These are phyloP conservation scores for Poecilia velifera DNA, from an alignment of 2,797 vertebrate species.

Conservation along the genomic window DNA sequence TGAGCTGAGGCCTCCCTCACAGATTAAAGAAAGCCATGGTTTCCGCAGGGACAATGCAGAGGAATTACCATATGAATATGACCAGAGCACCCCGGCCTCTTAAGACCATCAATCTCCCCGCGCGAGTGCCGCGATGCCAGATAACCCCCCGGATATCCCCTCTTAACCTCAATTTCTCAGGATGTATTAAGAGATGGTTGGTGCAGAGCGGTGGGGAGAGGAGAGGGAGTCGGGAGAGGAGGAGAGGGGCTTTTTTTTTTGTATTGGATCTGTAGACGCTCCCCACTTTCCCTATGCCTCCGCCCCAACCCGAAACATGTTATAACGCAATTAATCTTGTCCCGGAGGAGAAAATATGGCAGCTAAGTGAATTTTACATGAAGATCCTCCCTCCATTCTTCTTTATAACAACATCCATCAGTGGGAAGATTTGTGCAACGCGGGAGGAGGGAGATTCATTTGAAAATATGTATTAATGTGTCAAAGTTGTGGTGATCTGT, in stretches of 20 bases:
- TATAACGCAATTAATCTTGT: slow-evolving; percentile 87
- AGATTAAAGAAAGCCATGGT: slow-evolving; percentile 83
- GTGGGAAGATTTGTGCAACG: slow-evolving; percentile 30
- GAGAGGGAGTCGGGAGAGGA: slow-evolving; percentile 41
- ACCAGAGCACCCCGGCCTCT: slow-evolving; percentile 77
- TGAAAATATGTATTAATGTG: slow-evolving; percentile 26
- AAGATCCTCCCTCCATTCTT: slow-evolving; percentile 80
- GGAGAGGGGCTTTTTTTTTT: slow-evolving; percentile 29
- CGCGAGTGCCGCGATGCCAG: slow-evolving; percentile 75
- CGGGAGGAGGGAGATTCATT: slow-evolving; percentile 56
- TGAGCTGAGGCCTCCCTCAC: slow-evolving; percentile 69
- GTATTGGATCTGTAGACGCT: slow-evolving; percentile 42
- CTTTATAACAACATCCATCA: slow-evolving; percentile 70
- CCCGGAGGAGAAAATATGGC: slow-evolving; percentile 80
- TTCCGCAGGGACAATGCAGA: slow-evolving; percentile 80
- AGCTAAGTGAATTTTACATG: slow-evolving; percentile 88
- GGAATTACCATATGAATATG: slow-evolving; percentile 89
- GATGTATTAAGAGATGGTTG: slow-evolving; percentile 86
- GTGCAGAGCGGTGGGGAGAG: slow-evolving; percentile 55
- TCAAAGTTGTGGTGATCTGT: slow-evolving; percentile 24
- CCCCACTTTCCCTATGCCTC: slow-evolving; percentile 73
- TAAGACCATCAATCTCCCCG: slow-evolving; percentile 87
- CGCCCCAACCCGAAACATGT: slow-evolving; percentile 77
- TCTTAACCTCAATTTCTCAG: slow-evolving; percentile 90
- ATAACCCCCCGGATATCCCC: slow-evolving; percentile 89